Evolutionary conservation across 2,797 vertebrate genomes (phyloP).

Genomic region (Gephyroberyx darwinii): DNA sequence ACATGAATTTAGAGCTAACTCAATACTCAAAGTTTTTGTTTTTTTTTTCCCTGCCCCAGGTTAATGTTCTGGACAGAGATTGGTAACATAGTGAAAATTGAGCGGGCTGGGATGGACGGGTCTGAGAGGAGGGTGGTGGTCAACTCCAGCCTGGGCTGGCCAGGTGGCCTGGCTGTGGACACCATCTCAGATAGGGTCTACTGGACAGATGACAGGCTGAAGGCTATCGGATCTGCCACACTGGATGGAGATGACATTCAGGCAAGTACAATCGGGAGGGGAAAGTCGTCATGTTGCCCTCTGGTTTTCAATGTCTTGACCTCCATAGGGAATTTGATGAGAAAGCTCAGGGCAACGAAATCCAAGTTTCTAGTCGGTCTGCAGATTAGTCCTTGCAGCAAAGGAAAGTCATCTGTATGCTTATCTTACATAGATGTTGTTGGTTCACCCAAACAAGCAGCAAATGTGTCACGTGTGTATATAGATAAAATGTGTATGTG

Average conservation of each 20-base stretch:
- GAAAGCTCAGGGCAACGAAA: no score
- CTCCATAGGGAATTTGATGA: no score
- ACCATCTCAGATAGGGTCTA: conserved; percentile 83
- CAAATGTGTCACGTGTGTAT: no score
- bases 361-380: no score
- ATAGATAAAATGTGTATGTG: not conserved
- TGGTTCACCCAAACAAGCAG: not conserved
- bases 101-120: conserved; percentile 91
- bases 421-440: no score
- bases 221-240: conserved; percentile 84
- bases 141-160: conserved; percentile 85
- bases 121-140: conserved; percentile 81
- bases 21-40: not conserved
- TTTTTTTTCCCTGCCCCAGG: conserved; percentile 66
- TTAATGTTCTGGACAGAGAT: conserved; percentile 94
- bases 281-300: not conserved
- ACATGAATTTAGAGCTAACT: no score
- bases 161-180: conserved; percentile 89
- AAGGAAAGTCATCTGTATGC: no score
- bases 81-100: conserved; percentile 84
- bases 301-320: not conserved
- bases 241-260: conserved; percentile 85
- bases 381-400: no score
- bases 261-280: conserved; percentile 66
- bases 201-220: conserved; percentile 92